Base-by-base conservation (phyloP, 1,140 invertebrate species). In the Teleopsis dalmanni region DNA sequence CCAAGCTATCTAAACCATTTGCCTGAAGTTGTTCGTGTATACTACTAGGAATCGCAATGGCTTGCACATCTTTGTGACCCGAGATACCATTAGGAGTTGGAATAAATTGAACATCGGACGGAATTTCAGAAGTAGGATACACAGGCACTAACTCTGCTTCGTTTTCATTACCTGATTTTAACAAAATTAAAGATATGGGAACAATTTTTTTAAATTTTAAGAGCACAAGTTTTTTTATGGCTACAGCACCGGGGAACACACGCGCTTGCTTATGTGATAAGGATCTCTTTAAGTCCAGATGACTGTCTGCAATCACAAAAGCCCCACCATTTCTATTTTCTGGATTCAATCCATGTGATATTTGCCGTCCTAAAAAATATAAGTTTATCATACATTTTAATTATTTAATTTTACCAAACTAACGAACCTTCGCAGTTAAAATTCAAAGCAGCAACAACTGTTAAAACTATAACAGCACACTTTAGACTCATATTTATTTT, bases 201-300 rank as follows among this genome's bases (percentile, higher is more conserved):
- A 67, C 58, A 36, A 67, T 66, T 35, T 67, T 67, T 48, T 67
- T 67, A 57, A 67, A 67, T 47, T 67, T 67, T 11, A 67, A 48
- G 47, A 67, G 48, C 11, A 67, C 64, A 55, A 67, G 52, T 51
- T 67, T 67, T 53, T 67, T 67, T 31, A 67, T 62, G 50, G 64
- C 64, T 45, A 67, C 55, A 1, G 64, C 64, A 3, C 64, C 64
- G n/a, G 64, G 61, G 22, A 67, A 64, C 31, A 67, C 57, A 23
- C 64, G 64, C 0, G 51, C 53, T 42, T 67, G 63, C 22, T 56
- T 41, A 27, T 3, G 56, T 55, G 7, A 64, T 51, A 23, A 33
- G n/a, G 31, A 27, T 6, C 33, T 27, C 18, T 43, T n/a, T 31
- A 27, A 19, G 25, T 29, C 25, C 2, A 18, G 41, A 31, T 43